These are phyloP conservation scores for Druon quercuslanigerum DNA, from an alignment of 1,140 invertebrate species.

Conservation along the genomic window DNA sequence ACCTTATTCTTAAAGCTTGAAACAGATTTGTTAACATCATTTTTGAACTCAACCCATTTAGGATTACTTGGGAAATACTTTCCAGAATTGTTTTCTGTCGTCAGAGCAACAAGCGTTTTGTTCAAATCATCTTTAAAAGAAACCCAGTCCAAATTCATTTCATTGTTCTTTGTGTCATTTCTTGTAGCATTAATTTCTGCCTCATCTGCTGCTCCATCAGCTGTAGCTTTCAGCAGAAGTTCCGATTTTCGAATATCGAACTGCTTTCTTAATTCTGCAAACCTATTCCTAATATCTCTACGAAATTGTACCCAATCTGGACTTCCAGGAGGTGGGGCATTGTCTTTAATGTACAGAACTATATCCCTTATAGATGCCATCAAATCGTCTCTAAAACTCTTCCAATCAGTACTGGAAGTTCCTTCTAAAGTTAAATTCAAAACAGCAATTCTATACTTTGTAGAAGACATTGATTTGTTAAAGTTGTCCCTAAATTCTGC, in stretches of 20 bases:
- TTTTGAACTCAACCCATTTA: slow-evolving; percentile 21
- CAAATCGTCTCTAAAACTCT: slow-evolving; percentile 48
- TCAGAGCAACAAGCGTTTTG: neutral
- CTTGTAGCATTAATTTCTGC: neutral
- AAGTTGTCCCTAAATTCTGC: neutral
- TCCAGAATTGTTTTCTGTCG: neutral
- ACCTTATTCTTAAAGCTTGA: slow-evolving; percentile 31
- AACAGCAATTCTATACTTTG: neutral
- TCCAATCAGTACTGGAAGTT: slow-evolving; percentile 44
- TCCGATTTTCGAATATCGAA: neutral
- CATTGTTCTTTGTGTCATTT: neutral
- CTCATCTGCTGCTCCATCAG: neutral
- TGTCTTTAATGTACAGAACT: neutral
- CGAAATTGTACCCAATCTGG: slow-evolving; percentile 14
- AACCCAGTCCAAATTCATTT: neutral
- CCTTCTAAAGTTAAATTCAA: slow-evolving; percentile 1
- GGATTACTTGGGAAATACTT: neutral
- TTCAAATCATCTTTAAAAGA: neutral
- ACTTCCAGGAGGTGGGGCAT: slow-evolving; percentile 5
- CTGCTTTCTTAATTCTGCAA: neutral
- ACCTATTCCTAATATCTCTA: neutral
- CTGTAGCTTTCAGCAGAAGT: neutral
- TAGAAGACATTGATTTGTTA: neutral
- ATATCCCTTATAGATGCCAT: slow-evolving; percentile 37
- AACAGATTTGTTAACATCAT: slow-evolving; percentile 33